phyloP scores from a whole-genome alignment of 2,888 invertebrate species.

The Microdon myrmicae region DNA sequence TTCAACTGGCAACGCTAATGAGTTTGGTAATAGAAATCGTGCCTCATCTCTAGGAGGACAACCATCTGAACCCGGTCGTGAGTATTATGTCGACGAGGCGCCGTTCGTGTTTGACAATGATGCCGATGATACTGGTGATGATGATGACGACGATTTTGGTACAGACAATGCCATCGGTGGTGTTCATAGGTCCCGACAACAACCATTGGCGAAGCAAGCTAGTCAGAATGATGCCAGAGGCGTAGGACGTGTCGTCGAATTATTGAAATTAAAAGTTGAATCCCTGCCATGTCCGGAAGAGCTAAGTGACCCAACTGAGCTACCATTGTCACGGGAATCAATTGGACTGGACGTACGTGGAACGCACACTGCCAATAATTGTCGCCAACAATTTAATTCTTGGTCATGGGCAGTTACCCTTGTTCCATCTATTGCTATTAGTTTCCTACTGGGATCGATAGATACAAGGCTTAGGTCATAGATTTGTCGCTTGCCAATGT shows the following conservation, averaged over 20 bases:
- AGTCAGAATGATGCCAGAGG: conserved; percentile 28
- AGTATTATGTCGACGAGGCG: conserved; percentile 53
- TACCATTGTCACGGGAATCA: conserved; percentile 71
- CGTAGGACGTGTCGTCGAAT: conserved; percentile 50
- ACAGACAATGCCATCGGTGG: conserved; percentile 37
- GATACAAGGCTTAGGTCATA: conserved; percentile 33
- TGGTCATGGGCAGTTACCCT: conserved; percentile 28
- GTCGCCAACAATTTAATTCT: conserved; percentile 14
- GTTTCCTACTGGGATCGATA: too few species aligned
- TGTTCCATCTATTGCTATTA: conserved; percentile 12
- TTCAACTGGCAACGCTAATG: conserved; percentile 55
- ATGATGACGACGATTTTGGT: conserved; percentile 16
- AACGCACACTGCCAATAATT: conserved; percentile 41
- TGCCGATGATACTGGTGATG: conserved; percentile 21
- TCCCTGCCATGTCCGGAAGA: conserved; percentile 72
- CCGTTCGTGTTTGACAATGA: conserved; percentile 47
- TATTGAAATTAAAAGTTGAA: conserved; percentile 71
- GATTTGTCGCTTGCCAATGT: conserved; percentile 21
- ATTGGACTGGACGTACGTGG: conserved; percentile 64
- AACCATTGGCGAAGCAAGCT: conserved; percentile 26
- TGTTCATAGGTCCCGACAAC: conserved; percentile 42
- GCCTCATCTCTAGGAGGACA: conserved; percentile 22
- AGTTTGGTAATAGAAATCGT: conserved; percentile 51
- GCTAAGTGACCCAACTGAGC: conserved; percentile 72
- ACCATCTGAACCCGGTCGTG: conserved; percentile 40